Conservation (phyloP, 1,140 invertebrate genomes). For the Drosophila pandora region DNA sequence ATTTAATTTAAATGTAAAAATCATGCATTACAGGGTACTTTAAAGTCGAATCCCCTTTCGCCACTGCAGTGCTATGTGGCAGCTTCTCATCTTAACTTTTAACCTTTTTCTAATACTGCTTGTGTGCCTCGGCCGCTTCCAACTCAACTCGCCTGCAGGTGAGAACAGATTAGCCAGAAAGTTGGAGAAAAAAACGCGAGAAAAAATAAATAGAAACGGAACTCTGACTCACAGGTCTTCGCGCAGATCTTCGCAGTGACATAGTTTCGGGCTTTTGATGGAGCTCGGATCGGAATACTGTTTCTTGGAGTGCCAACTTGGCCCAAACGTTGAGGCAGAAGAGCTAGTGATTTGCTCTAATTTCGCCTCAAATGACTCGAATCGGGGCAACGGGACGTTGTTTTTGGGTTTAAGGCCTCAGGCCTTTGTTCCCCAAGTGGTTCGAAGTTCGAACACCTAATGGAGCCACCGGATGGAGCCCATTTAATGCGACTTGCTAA, state of each 20-base stretch:
- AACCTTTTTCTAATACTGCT: slow-evolving; percentile 12
- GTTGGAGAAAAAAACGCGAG: not conserved
- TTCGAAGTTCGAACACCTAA: too few relatives aligned
- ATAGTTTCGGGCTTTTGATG: slow-evolving; percentile 38
- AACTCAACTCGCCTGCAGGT: slow-evolving; percentile 15
- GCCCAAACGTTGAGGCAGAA: slow-evolving; percentile 30
- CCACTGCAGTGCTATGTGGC: not conserved
- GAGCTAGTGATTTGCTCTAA: slow-evolving; percentile 69
- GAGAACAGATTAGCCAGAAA: slow-evolving; percentile 19
- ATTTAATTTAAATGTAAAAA: too few relatives aligned
- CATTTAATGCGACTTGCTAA: slow-evolving; percentile 12
- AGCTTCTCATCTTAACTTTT: not conserved
- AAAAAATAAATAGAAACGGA: slow-evolving; percentile 8
- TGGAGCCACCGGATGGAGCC: not conserved
- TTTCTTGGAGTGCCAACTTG: slow-evolving; percentile 14
- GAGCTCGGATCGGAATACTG: not conserved
- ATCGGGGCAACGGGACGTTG: not conserved
- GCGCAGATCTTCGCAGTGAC: slow-evolving; percentile 30
- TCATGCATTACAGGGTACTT: not conserved
- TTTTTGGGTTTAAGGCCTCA: slow-evolving; percentile 9
- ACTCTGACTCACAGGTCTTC: slow-evolving; percentile 38
- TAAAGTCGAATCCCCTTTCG: not conserved
- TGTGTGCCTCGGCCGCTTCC: slow-evolving; percentile 9
- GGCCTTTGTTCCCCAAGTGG: not conserved
- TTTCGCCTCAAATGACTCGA: slow-evolving; percentile 40